Percentiles rank a stretch among this genome's conserved stretches.
phyloP scores from a whole-genome alignment of 2,113 vertebrate genomes.

The Sinocyclocheilus anophthalmus region DNA sequence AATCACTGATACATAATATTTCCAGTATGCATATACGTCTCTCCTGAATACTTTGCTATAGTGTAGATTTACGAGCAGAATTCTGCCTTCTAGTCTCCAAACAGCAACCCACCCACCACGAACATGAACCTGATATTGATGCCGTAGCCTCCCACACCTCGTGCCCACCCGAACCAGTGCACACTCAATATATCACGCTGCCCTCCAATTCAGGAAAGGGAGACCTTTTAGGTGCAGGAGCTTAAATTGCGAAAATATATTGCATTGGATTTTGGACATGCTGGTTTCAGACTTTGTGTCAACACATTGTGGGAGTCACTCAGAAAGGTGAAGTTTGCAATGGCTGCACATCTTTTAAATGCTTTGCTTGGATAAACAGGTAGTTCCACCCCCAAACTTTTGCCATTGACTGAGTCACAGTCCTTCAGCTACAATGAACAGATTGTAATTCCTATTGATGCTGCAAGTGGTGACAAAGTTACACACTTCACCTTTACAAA shows the following conservation, averaged over 20 bases:
- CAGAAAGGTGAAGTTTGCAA: background rate
- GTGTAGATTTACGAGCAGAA: slow-evolving; percentile 32
- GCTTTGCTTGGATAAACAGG: background rate
- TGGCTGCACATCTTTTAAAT: background rate
- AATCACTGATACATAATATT: slow-evolving; percentile 32
- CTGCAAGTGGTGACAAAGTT: background rate
- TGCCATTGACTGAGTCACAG: too few species aligned
- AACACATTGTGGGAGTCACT: background rate
- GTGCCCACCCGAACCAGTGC: background rate
- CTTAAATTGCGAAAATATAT: background rate
- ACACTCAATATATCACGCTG: slow-evolving; percentile 18
- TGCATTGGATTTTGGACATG: background rate
- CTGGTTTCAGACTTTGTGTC: background rate
- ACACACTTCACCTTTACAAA: background rate
- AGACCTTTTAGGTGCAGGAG: slow-evolving; percentile 8
- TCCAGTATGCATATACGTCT: background rate
- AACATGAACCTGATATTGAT: slow-evolving; percentile 47
- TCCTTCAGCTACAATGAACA: too few species aligned
- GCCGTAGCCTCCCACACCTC: slow-evolving; percentile 32
- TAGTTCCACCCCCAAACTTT: background rate
- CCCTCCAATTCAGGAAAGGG: background rate
- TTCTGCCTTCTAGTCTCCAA: slow-evolving; percentile 22
- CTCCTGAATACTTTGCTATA: background rate
- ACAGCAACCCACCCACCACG: slow-evolving; percentile 34
- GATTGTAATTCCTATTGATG: background rate